These are phyloP conservation scores for Matsumyia berberina DNA, from an alignment of 2,888 invertebrate genomes.

Conservation along the genomic window DNA sequence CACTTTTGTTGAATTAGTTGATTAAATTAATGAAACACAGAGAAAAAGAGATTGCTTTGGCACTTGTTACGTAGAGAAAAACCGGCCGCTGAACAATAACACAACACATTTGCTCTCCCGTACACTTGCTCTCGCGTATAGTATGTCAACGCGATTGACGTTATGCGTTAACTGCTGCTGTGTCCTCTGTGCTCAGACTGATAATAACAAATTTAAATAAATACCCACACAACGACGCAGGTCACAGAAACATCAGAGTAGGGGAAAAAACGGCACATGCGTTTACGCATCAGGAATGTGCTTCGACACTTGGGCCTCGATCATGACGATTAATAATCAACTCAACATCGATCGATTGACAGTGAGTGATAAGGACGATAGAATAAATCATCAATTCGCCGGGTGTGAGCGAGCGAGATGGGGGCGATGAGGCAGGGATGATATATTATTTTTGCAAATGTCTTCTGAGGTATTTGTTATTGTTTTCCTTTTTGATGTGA, in stretches of 20 bases:
- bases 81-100: constrained; percentile 41
- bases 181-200: constrained; percentile 49
- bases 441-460: constrained; percentile 23
- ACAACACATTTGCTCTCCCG: constrained; percentile 41
- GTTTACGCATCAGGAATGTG: constrained; percentile 43
- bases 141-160: constrained; percentile 27
- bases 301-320: constrained; percentile 52
- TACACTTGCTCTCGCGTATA: constrained; percentile 36
- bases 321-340: constrained; percentile 26
- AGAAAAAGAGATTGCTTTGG: constrained; percentile 19
- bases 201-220: constrained; percentile 65
- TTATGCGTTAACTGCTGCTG: constrained; percentile 28
- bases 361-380: constrained; percentile 47
- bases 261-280: constrained; percentile 43
- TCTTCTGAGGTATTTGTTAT: constrained; percentile 35
- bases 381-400: constrained; percentile 22
- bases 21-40: constrained; percentile 65
- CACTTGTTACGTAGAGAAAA: constrained; percentile 39
- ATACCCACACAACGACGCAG: constrained; percentile 17
- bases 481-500: constrained; percentile 1
- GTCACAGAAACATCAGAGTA: constrained; percentile 6
- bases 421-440: constrained; percentile 53
- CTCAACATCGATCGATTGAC: constrained; percentile 31
- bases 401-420: constrained; percentile 11
- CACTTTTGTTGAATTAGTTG: constrained; percentile 68